Base-by-base conservation (phyloP, 2,888 invertebrate species). In the Andrena fulva region DNA sequence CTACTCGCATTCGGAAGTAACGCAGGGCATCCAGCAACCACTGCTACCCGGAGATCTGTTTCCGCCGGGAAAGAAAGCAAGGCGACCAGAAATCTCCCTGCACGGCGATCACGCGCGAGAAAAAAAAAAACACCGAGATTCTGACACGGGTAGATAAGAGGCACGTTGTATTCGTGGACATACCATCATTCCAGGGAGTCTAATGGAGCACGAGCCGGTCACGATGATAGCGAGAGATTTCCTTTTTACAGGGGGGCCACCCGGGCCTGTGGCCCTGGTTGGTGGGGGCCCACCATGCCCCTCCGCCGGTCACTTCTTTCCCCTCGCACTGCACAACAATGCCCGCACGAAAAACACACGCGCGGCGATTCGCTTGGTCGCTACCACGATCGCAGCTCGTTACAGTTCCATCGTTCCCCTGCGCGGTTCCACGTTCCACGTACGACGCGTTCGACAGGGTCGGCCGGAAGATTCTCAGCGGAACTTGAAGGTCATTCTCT, bases 141-240 rank as follows among this genome's bases (percentile, higher is more conserved):
- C 56, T 62, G 72, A 77, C 54, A 63, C 35, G n/a, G 42, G 60
- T 10, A 69, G 48, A 72, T 71, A 75, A 80, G 31, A 68, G 50
- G 60, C 33, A 80, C 12, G 42, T 69, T 72, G 33, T 60, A 72
- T 66, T 80, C 24, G 50, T 20, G 63, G 75, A 92, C 93, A 82
- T 93, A 93, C 93, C 93, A 93, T 93, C 93, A 93, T 93, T 92
- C 93, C 93, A 92, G 91, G 90, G 86, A 91, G 87, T 89, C 70
- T 88, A 85, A 85, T 84, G 85, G 84, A 82, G 85, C 76, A 84
- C 72, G 77, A 81, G 82, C 67, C 56, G 27, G 87, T 80, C 83
- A 83, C 75, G 88, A 85, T 78, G 88, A 85, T 78, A 88, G 89
- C 84, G 75, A 87, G 85, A 78, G 80, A 83, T 87, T 89, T 87